Evolutionary conservation across 2,888 invertebrate species (phyloP), one percentile per base, ranked within the genome.

Genomic region (Monochamus alternatus): DNA sequence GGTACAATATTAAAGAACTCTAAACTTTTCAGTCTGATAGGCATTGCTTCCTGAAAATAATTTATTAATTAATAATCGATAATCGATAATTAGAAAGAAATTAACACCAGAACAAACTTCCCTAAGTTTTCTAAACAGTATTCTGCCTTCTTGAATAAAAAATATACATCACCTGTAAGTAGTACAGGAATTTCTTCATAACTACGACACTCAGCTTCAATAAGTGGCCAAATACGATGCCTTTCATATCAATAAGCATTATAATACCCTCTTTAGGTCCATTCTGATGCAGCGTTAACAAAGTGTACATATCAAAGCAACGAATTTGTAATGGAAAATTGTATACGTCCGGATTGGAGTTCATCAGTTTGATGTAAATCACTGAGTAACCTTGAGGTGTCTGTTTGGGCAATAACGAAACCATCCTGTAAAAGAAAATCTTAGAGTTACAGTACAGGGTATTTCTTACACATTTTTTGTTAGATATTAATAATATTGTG

Each of bases 161-260:
- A 44, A 47, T 47, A 64, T 32, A 9, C 10, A 12, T 44, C 82
- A 92, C 93, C 90, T 94, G 94, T 55, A 95, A 85, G 83, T 92
- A 95, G 80, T 90, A 92, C 8, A 95, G 89, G 80, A 92, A 93
- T 85, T 94, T 94, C 81, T 93, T 94, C 78, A 94, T 87, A 1
- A 92, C 90, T 80, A 92, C 89, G 0, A 94, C 86, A 74, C 92
- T 93, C 1, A 95, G 87, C 81, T 91, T 91, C 5, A 93, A 90
- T 3, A 94, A 87, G 82, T 95, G 95, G 0, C 92, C 91, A 30
- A 95, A 87, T 0, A 90, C 89, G 8, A 92, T 88, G 0, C 91
- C 91, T 51, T 91, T 90, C 87, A 94, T 90, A 86, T 95, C 94
- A 22, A 94, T 89, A 0, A 94, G 84, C 72, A 95, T 89, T 3